Percentiles rank a stretch among this genome's conserved stretches.
These are phyloP conservation scores for Cryptotermes secundus DNA, from an alignment of 1,140 invertebrate species.

Conservation along the genomic window DNA sequence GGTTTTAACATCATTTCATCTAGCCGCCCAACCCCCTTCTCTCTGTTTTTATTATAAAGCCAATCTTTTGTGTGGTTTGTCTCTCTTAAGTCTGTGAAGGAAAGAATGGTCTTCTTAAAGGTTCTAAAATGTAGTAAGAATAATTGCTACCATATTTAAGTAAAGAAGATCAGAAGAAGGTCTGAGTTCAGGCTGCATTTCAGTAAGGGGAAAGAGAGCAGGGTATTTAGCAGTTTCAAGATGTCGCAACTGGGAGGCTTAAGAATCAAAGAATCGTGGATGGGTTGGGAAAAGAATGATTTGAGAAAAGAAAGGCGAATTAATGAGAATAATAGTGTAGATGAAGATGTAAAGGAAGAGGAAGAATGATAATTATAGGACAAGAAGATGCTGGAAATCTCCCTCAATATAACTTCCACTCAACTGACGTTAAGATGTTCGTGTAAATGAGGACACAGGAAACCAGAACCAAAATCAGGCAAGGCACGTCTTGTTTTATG, in stretches of 20 bases:
- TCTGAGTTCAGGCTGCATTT: constrained; percentile 1
- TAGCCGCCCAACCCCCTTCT: neutral
- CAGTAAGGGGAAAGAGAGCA: neutral
- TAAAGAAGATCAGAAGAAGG: constrained; percentile 16
- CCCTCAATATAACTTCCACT: neutral
- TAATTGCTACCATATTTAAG: constrained; percentile 34
- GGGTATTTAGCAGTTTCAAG: constrained; percentile 28
- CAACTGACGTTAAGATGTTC: no score
- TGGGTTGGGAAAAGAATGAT: neutral
- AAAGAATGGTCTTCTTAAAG: constrained; percentile 28
- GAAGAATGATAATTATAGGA: neutral
- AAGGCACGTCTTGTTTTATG: no score
- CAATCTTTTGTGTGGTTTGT: constrained; percentile 28
- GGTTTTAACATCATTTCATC: constrained; percentile 16
- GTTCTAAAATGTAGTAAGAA: constrained; percentile 30
- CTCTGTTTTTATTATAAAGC: constrained; percentile 18
- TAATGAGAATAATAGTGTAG: neutral
- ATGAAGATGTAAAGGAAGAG: neutral
- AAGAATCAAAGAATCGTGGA: constrained; percentile 25
- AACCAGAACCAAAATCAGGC: neutral
- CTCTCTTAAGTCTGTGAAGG: constrained; percentile 27
- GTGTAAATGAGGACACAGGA: neutral
- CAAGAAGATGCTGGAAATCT: neutral
- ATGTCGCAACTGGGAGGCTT: neutral
- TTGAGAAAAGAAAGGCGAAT: neutral